Base-by-base conservation (phyloP, 2,797 vertebrate genomes). In the Aplochiton taeniatus region DNA sequence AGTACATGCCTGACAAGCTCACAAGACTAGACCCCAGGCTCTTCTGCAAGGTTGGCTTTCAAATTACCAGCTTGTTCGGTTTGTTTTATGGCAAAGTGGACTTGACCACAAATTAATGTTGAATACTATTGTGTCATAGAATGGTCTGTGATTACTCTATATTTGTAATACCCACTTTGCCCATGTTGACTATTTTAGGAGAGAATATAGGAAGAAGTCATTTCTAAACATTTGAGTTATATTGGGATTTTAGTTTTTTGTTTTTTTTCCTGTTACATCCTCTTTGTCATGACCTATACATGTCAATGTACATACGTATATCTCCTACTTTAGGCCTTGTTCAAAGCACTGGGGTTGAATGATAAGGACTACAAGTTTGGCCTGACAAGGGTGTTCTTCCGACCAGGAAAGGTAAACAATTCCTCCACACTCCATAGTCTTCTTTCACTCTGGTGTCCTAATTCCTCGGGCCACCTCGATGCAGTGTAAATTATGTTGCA, bases 291-390 rank as follows among this genome's bases (percentile, higher is more conserved):
- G 2, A n/a, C n/a, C n/a, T n/a, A n/a, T n/a, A n/a, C n/a, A n/a
- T n/a, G n/a, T n/a, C n/a, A n/a, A n/a, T n/a, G n/a, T n/a, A n/a
- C n/a, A n/a, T 6, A 31, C 31, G 6, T 31, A 31, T 3, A 31
- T 77, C 8, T 69, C 73, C 9, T 68, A 72, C 84, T 88, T 41
- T 80, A 99, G 98, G 96, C 96, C 77, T 89, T 99, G 58, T 99
- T 99, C 88, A 99, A 98, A 94, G 98, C 98, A 20, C 90, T 99
- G 79, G 97, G 97, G 46, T 91, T 99, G 80, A 98, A 98, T 77
- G 94, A 98, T 82, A 87, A 91, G 42, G 98, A 99, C 91, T 99
- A 98, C 85, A 99, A 99, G 85, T 99, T 99, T 66, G 98, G 98
- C 46, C 83, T 99, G 86, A 99, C 98, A 44, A 94, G 93, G 88